Base-by-base conservation (phyloP, 1,140 invertebrate genomes). In the Ceratoteleas bidentatus region DNA sequence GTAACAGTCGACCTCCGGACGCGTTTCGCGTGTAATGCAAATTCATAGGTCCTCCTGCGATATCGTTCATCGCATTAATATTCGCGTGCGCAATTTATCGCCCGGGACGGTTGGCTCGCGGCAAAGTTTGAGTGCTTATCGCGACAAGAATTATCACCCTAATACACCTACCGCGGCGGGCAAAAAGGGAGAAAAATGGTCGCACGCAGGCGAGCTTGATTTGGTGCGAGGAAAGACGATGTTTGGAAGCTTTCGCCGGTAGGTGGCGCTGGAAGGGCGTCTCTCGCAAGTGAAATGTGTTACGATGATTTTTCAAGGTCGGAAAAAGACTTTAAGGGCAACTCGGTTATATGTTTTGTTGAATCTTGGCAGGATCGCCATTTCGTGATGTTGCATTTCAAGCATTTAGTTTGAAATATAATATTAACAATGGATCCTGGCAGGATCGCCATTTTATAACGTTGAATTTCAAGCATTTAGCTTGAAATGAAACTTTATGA, bases 41-140 rank as follows among this genome's bases (percentile, higher is more conserved):
- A 81, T 75, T 75, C 65, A 72, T 66, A 52, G 69, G 70, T 68
- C 49, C 62, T 66, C 60, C 53, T 56, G 76, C 43, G 70, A 72
- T 81, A 81, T 76, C 79, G 66, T 60, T 76, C 72, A 53, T 76
- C 73, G 79, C 72, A 72, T 81, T 81, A 81, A 81, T 81, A 70
- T 72, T 76, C 79, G 73, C 66, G 61, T 36, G 54, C 40, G 36
- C 61, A 81, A 81, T 81, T 81, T 81, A 76, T 81, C 62, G 73
- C 68, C 32, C 61, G 61, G 66, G 8, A 50, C 56, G 66, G 72
- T 76, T 81, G 61, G 73, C 73, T 72, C 60, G 61, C 54, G 60
- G 65, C 56, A 69, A 81, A 76, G 58, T 81, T 81, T 73, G 73
- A 72, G 79, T 57, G 79, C 79, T 76, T 76, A 81, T 81, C 79